These are phyloP conservation scores for Dunckerocampus dactyliophorus DNA, from an alignment of 2,113 vertebrate genomes.

Conservation along the genomic window DNA sequence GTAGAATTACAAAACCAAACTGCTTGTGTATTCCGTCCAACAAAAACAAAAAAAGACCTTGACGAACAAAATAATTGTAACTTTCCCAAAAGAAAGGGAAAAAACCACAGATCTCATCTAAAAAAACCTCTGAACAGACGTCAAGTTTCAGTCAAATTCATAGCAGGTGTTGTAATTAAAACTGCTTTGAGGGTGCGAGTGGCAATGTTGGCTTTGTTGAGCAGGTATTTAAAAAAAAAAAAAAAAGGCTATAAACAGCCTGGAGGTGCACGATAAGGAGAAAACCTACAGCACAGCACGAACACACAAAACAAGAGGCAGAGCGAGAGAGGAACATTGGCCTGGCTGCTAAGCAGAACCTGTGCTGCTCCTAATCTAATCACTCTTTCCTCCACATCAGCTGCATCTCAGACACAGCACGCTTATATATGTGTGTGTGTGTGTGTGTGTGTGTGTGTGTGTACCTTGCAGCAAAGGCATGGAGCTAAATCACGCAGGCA, in stretches of 20 bases:
- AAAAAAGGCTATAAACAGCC: conserved; percentile 49
- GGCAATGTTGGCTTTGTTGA: conserved; percentile 56
- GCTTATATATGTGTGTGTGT: conserved; percentile 9
- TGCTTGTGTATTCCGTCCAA: background rate
- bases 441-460: conserved; percentile 8
- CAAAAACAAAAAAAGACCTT: conserved; percentile 6
- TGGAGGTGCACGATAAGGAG: conserved; percentile 48
- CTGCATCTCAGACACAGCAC: conserved; percentile 49
- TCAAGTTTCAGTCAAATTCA: conserved; percentile 41
- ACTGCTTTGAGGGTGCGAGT: conserved; percentile 44
- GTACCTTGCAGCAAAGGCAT: conserved; percentile 56
- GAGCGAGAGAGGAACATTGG: conserved; percentile 21
- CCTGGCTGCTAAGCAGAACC: conserved; percentile 47
- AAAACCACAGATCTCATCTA: conserved; percentile 24
- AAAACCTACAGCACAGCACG: conserved; percentile 53
- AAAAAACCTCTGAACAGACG: conserved; percentile 31
- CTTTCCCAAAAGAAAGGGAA: conserved; percentile 2
- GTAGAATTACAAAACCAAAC: background rate
- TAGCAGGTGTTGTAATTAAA: conserved; percentile 54
- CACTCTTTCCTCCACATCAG: conserved; percentile 61
- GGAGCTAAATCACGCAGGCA: conserved; percentile 58
- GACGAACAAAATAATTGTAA: conserved; percentile 17
- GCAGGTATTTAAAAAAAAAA: conserved; percentile 57
- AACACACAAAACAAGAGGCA: conserved; percentile 16
- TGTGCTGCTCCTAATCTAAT: conserved; percentile 70